A percentile compares a stretch with the other conserved stretches of the same genome.
Evolutionary conservation across 2,797 vertebrate genomes (phyloP).

Genomic region (Melanotaenia trifasciata): DNA sequence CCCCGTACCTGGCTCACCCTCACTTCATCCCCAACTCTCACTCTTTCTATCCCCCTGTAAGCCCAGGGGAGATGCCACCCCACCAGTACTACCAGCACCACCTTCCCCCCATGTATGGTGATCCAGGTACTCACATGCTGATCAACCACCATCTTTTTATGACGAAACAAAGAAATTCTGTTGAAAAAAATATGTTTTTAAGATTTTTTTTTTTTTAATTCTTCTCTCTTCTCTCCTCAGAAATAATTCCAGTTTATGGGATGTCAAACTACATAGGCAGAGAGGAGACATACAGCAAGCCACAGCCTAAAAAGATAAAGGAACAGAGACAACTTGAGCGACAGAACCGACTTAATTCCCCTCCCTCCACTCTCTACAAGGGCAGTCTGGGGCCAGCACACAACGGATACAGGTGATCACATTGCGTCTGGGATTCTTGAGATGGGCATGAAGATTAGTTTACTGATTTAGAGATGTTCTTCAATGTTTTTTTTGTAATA

Average conservation of each 20-base stretch:
- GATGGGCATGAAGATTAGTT: background rate
- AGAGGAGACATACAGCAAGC: conserved; percentile 94
- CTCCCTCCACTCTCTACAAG: conserved; percentile 92
- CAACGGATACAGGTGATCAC: conserved; percentile 90
- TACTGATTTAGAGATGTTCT: background rate
- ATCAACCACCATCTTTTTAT: background rate
- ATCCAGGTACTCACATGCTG: conserved; percentile 84
- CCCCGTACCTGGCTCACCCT: conserved; percentile 92
- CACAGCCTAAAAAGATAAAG: conserved; percentile 93
- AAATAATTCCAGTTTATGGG: conserved; percentile 95
- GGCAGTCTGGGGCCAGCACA: conserved; percentile 86
- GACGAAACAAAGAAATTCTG: background rate
- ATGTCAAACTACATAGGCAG: conserved; percentile 95
- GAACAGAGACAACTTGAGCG: conserved; percentile 93
- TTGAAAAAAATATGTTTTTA: background rate
- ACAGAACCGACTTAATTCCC: conserved; percentile 94
- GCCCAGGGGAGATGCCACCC: conserved; percentile 92
- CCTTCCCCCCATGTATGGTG: conserved; percentile 93
- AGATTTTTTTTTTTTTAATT: background rate
- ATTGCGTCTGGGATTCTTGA: background rate
- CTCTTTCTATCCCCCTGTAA: conserved; percentile 95
- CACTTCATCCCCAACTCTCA: conserved; percentile 97
- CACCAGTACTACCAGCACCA: conserved; percentile 96
- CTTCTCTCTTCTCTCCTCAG: conserved; percentile 71
- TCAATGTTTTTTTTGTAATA: background rate